A percentile compares a stretch with the other conserved stretches of the same genome.
These are phyloP conservation scores for Cercocebus atys DNA, from an alignment of 2,113 vertebrate species.

Conservation along the genomic window DNA sequence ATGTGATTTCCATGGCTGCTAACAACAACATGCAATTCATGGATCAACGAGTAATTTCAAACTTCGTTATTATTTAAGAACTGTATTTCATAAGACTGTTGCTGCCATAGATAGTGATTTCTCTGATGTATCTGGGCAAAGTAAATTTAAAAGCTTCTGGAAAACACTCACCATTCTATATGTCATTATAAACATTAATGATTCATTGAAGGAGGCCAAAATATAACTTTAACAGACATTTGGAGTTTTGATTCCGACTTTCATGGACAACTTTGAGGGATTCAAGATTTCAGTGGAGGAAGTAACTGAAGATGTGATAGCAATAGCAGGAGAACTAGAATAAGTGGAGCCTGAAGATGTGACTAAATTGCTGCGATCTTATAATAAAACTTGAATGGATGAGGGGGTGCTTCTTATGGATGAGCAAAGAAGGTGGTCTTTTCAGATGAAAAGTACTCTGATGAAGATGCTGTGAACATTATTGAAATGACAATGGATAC, in stretches of 20 bases:
- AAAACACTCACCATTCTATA: neutral
- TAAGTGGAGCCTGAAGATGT: neutral
- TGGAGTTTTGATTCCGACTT: neutral
- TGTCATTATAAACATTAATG: neutral
- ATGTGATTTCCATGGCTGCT: neutral
- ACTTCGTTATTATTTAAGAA: neutral
- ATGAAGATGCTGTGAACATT: neutral
- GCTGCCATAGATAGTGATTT: neutral
- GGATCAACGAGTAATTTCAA: neutral
- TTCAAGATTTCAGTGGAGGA: neutral
- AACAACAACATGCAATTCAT: neutral
- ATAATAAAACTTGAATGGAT: neutral
- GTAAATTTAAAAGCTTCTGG: neutral
- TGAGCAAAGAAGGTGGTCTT: neutral
- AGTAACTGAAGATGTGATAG: neutral
- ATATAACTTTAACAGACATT: neutral
- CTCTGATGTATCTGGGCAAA: neutral
- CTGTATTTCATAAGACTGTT: neutral
- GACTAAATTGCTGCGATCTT: neutral
- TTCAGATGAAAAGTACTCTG: neutral
- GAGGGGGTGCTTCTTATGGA: neutral
- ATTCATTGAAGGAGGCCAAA: neutral
- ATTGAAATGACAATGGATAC: neutral
- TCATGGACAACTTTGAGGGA: neutral
- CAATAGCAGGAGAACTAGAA: neutral